phyloP scores from a whole-genome alignment of 2,113 vertebrate genomes.

The Nesospiza acunhae region DNA sequence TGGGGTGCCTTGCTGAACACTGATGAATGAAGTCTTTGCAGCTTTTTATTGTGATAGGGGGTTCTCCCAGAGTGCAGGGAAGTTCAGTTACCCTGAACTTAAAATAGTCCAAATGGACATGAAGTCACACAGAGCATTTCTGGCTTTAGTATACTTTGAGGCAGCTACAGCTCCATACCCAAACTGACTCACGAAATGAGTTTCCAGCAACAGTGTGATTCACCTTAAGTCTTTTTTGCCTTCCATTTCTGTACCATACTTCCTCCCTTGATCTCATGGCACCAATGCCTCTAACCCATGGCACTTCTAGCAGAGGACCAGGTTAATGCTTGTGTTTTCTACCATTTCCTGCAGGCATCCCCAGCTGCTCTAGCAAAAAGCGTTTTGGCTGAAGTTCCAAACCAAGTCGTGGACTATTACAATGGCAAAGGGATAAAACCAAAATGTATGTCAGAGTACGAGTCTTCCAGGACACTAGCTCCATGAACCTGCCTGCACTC shows the following conservation, averaged over 20 bases:
- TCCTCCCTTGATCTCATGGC: neutral
- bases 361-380: slow-evolving; percentile 95
- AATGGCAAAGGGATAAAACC: slow-evolving; percentile 96
- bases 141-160: neutral
- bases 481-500: slow-evolving; percentile 76
- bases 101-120: neutral
- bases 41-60: neutral
- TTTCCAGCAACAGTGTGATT: neutral
- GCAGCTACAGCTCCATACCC: neutral
- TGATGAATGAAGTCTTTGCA: neutral
- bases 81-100: neutral
- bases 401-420: slow-evolving; percentile 99
- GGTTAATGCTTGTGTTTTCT: slow-evolving; percentile 59
- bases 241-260: neutral
- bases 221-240: neutral
- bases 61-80: neutral
- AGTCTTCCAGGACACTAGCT: slow-evolving; percentile 91
- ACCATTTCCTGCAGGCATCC: slow-evolving; percentile 83
- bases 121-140: neutral
- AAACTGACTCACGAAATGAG: neutral
- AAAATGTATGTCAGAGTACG: slow-evolving; percentile 89
- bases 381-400: slow-evolving; percentile 95
- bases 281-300: neutral
- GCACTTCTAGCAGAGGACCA: neutral
- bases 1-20: neutral